phyloP scores from a whole-genome alignment of 2,888 invertebrate genomes.

The Scaptomyza caliginosa region DNA sequence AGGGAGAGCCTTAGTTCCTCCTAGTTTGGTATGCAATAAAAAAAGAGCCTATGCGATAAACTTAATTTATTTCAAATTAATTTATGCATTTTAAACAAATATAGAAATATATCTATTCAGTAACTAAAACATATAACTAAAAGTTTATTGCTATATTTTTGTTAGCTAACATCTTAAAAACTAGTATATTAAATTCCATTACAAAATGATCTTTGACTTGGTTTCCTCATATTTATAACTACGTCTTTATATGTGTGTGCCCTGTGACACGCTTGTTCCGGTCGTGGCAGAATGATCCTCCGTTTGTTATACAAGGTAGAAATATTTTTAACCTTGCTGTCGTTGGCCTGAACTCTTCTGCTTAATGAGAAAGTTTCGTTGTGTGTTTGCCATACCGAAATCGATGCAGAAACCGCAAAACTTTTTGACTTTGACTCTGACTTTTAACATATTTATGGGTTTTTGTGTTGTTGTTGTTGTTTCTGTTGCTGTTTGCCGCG shows the following conservation, averaged over 20 bases:
- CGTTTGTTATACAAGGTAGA: slow-evolving; percentile 1
- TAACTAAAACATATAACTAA: too few relatives aligned
- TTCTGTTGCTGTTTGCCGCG: slow-evolving; percentile 57
- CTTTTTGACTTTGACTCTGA: slow-evolving; percentile 75
- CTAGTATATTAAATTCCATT: background rate
- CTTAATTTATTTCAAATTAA: background rate
- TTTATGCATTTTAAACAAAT: background rate
- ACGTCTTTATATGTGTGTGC: background rate
- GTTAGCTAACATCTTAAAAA: too few relatives aligned
- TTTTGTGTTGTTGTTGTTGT: slow-evolving; percentile 49
- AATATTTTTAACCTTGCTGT: slow-evolving; percentile 56
- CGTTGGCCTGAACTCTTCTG: slow-evolving; percentile 55
- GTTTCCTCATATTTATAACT: slow-evolving; percentile 15
- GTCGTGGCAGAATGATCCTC: slow-evolving; percentile 12
- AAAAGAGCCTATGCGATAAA: background rate
- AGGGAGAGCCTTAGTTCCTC: background rate
- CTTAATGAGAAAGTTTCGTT: slow-evolving; percentile 72
- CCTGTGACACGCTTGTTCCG: slow-evolving; percentile 25
- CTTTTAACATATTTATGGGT: slow-evolving; percentile 81
- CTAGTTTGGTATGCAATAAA: slow-evolving; percentile 16
- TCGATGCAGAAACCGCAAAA: slow-evolving; percentile 52
- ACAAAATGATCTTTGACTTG: background rate
- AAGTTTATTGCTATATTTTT: too few relatives aligned
- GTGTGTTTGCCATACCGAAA: slow-evolving; percentile 35
- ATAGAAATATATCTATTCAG: too few relatives aligned